Base-by-base conservation (phyloP, 64 coral and sea anemone genomes). In the Montipora efflorescens region DNA sequence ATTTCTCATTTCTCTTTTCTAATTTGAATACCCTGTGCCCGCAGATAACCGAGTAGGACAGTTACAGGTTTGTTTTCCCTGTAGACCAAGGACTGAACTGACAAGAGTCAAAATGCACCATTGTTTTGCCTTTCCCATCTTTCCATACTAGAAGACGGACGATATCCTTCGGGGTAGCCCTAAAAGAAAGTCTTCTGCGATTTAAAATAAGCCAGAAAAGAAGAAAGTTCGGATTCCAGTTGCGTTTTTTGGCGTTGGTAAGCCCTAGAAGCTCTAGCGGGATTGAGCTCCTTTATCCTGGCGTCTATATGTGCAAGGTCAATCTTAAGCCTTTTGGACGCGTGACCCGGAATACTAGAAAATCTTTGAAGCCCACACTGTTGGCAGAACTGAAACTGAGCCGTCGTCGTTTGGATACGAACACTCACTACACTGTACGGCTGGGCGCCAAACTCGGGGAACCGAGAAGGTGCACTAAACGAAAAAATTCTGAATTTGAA, bases 131-230 rank as follows among this genome's bases (percentile, higher is more conserved):
- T 48, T 84, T 80, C 3, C 20, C 11, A 44, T 95, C 89, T 83
- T 95, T 95, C 88, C 94, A 95, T 19, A 95, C 82, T 0, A 95
- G 22, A 74, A 95, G 91, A 62, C 82, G n/a, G 51, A 95, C 75
- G 28, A 95, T 80, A 61, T 91, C 94, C 22, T 19, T n/a, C 4
- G 82, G 94, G 2, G 82, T 48, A 5, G 59, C 47, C 4, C 25
- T 25, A 25, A 25, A 1, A 25, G 74, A 67, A 81, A 75, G 22
- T 45, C 14, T 89, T 92, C 8, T 68, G 94, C 15, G 77, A 48
- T 87, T 45, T 9, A 0, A 89, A 21, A 22, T 36, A 66, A 16
- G 21, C 9, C 9, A 95, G 13, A 67, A 95, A 89, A 12, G 14
- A 18, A 16, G 57, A 67, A 46, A 95, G 77, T 8, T 95, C 89